Conservation (phyloP, 2,888 invertebrate species). For the Timema cristinae region DNA sequence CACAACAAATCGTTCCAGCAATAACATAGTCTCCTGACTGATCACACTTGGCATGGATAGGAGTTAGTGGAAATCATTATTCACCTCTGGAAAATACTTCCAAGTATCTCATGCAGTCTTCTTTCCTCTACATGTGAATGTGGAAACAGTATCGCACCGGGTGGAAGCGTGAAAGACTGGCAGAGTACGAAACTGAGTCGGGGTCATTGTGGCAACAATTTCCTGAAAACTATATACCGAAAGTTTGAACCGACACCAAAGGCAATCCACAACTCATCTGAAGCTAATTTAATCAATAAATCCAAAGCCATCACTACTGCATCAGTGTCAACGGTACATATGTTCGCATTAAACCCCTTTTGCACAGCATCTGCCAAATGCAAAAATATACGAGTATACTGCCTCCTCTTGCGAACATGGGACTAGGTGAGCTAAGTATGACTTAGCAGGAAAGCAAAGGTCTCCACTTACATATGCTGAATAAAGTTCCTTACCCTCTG, state of each 20-base stretch:
- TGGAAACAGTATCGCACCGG: conserved; percentile 18
- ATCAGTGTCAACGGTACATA: conserved; percentile 7
- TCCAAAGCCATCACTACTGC: conserved; percentile 12
- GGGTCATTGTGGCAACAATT: neutral
- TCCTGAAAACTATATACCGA: conserved; percentile 4
- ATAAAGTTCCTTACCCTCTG: conserved; percentile 16
- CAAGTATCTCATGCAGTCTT: neutral
- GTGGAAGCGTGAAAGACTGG: conserved; percentile 10
- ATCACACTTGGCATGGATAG: conserved; percentile 1
- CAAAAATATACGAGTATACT: conserved; percentile 11
- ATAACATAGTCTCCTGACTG: neutral
- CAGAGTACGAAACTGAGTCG: neutral
- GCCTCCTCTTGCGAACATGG: conserved; percentile 19
- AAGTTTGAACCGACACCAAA: conserved; percentile 1
- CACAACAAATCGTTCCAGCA: conserved; percentile 13
- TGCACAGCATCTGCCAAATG: conserved; percentile 14
- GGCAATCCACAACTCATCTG: conserved; percentile 14
- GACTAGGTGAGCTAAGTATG: neutral
- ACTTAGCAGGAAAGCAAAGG: neutral
- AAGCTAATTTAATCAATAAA: neutral
- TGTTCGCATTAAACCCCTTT: conserved; percentile 12
- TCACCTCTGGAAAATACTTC: neutral
- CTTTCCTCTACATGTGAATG: conserved; percentile 19
- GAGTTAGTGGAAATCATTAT: conserved; percentile 1
- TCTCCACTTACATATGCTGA: conserved; percentile 1